Conservation (phyloP, 2,797 vertebrate genomes). For the Varecia variegata region DNA sequence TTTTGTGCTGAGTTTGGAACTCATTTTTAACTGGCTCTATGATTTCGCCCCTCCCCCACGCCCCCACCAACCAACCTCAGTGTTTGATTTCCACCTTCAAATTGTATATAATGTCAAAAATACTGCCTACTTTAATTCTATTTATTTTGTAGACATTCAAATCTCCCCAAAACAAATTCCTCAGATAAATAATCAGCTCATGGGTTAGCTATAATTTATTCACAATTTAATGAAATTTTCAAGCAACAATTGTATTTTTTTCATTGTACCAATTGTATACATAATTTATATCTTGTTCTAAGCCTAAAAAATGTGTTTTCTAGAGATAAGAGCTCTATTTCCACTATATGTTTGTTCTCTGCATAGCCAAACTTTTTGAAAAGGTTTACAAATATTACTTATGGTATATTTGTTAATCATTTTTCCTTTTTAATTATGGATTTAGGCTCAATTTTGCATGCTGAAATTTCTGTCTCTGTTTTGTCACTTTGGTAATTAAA, state of each 20-base stretch:
- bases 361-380: slow-evolving; percentile 73
- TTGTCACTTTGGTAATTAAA: slow-evolving; percentile 54
- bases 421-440: slow-evolving; percentile 66
- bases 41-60: too few species aligned
- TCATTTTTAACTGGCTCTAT: not conserved
- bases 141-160: slow-evolving; percentile 60
- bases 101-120: slow-evolving; percentile 24
- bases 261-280: slow-evolving; percentile 82
- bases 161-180: slow-evolving; percentile 29
- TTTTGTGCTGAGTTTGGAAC: not conserved
- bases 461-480: slow-evolving; percentile 65
- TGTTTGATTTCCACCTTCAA: not conserved
- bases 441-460: slow-evolving; percentile 54
- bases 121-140: not conserved
- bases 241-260: slow-evolving; percentile 82
- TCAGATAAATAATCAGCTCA: slow-evolving; percentile 79
- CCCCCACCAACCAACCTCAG: not conserved
- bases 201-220: slow-evolving; percentile 81
- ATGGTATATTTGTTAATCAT: slow-evolving; percentile 72
- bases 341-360: slow-evolving; percentile 79
- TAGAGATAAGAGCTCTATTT: slow-evolving; percentile 84
- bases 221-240: slow-evolving; percentile 83
- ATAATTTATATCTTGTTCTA: slow-evolving; percentile 87
- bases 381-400: slow-evolving; percentile 79
- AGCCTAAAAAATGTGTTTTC: slow-evolving; percentile 85